A percentile compares a stretch with the other conserved stretches of the same genome.
Evolutionary conservation across 2,113 vertebrate genomes (phyloP).

Genomic region (Rhinopomastus cyanomelas): DNA sequence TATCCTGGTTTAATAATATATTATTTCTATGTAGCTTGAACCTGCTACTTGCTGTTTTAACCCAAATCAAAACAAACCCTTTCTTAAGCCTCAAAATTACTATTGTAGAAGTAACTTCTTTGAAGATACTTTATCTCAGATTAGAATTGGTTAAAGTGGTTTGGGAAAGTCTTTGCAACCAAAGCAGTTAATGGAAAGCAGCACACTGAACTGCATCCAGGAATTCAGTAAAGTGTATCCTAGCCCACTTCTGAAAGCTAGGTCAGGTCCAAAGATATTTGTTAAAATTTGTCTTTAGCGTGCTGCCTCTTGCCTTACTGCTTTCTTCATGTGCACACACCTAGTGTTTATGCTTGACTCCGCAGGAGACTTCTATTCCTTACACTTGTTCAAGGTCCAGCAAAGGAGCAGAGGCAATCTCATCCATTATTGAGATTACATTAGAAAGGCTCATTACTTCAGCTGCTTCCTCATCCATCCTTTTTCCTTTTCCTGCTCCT

Average conservation of each 20-base stretch:
- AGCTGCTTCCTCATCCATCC: conserved; percentile 21
- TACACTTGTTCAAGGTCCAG: neutral
- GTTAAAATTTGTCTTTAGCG: neutral
- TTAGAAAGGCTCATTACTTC: conserved; percentile 6
- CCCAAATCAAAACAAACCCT: neutral
- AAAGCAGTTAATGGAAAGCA: neutral
- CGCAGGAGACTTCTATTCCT: neutral
- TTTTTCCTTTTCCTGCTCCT: conserved; percentile 10
- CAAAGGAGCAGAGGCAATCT: conserved; percentile 16
- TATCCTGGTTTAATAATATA: neutral
- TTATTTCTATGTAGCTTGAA: neutral
- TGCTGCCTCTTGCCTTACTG: neutral
- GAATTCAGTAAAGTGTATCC: neutral
- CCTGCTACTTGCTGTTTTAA: neutral
- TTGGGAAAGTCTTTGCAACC: neutral
- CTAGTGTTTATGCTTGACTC: neutral
- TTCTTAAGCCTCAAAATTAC: neutral
- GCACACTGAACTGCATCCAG: neutral
- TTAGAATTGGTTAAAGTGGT: neutral
- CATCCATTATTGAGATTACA: conserved; percentile 27
- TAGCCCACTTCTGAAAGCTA: neutral
- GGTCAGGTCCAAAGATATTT: neutral
- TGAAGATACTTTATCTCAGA: neutral
- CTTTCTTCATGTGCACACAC: neutral
- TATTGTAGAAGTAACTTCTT: neutral